Conservation (phyloP, 2,113 vertebrate species). For the Pelecanoides urinatrix region DNA sequence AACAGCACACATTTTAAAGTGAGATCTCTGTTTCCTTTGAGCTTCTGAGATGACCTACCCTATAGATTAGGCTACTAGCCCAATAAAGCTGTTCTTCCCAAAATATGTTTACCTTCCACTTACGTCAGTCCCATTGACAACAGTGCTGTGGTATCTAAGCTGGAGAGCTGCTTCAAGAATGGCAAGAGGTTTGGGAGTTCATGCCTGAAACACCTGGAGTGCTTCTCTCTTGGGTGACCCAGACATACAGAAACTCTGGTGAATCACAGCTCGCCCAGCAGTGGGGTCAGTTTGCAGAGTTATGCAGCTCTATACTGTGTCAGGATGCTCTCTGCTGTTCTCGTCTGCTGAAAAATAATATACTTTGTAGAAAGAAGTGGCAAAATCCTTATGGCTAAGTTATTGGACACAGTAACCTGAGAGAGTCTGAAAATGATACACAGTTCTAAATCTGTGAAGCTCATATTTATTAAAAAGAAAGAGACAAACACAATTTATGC, state of each 20-base stretch:
- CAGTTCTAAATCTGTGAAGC: background rate
- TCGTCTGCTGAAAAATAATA: background rate
- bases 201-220: background rate
- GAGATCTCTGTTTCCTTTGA: background rate
- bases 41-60: background rate
- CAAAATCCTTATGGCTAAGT: background rate
- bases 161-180: background rate
- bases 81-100: background rate
- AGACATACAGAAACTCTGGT: background rate
- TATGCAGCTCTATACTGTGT: background rate
- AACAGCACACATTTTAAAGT: background rate
- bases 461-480: background rate
- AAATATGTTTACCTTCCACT: background rate
- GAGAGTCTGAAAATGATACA: background rate
- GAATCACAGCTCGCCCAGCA: background rate
- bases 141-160: background rate
- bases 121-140: background rate
- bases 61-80: background rate
- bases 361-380: background rate
- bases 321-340: background rate
- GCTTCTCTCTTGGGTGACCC: background rate
- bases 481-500: background rate
- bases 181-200: background rate
- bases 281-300: background rate
- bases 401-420: background rate